These are phyloP conservation scores for Onychomys arenicola DNA, from an alignment of 2,797 vertebrate species.

Conservation along the genomic window DNA sequence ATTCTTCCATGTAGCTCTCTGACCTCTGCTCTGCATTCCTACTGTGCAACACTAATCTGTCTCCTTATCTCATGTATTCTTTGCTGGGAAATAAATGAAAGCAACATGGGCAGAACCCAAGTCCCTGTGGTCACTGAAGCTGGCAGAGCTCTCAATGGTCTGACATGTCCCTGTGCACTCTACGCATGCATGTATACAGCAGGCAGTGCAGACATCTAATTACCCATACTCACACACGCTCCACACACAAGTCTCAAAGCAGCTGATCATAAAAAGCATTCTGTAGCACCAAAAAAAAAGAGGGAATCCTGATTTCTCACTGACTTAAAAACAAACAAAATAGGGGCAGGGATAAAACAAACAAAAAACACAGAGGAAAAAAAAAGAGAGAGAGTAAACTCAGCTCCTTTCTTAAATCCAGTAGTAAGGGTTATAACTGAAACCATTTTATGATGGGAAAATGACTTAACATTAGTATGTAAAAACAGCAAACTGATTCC, in stretches of 20 bases:
- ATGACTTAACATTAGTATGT: background rate
- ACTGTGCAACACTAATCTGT: background rate
- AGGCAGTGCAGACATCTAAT: background rate
- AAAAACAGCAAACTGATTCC: background rate
- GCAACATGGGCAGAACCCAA: background rate
- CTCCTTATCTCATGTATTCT: background rate
- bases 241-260: background rate
- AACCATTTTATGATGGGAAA: background rate
- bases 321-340: background rate
- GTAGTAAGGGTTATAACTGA: background rate
- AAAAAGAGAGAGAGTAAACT: background rate
- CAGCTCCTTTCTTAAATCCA: conserved; percentile 5
- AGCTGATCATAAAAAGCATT: background rate
- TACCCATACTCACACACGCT: background rate
- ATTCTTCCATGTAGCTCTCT: too few species aligned
- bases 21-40: background rate
- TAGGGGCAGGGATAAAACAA: background rate
- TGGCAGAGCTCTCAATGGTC: background rate
- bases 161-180: background rate
- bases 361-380: background rate
- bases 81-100: background rate
- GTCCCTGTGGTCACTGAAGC: background rate
- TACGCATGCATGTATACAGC: background rate
- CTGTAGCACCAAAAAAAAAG: background rate
- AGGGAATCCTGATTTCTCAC: background rate